phyloP scores from a whole-genome alignment of 1,140 invertebrate genomes.

The Drosophila azteca region DNA sequence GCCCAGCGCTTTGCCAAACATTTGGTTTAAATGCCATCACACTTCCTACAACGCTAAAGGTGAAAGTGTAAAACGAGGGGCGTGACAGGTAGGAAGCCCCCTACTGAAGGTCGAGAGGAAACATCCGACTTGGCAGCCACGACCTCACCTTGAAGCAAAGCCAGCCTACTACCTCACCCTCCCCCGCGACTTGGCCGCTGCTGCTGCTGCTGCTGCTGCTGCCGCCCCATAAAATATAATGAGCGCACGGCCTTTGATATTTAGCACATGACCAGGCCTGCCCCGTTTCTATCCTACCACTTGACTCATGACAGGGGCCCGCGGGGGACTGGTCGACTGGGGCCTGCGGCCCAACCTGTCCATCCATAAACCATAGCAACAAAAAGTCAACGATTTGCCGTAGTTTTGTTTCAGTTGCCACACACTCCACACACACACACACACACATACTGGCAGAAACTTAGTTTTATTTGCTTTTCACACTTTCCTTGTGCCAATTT shows the following conservation, averaged over 20 bases:
- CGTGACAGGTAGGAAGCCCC: slow-evolving; percentile 1
- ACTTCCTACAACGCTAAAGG: not conserved
- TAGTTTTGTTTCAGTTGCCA: slow-evolving; percentile 43
- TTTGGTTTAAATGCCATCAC: no score
- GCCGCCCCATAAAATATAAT: slow-evolving; percentile 71
- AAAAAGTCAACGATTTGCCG: slow-evolving; percentile 56
- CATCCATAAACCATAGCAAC: slow-evolving; percentile 44
- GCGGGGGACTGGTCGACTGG: slow-evolving; percentile 1
- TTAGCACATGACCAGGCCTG: slow-evolving; percentile 59
- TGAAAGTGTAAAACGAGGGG: slow-evolving; percentile 16
- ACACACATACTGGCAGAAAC: slow-evolving; percentile 5
- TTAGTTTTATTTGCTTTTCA: slow-evolving; percentile 70
- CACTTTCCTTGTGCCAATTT: slow-evolving; percentile 79
- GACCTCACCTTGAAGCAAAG: slow-evolving; percentile 66
- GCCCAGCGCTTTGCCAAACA: no score
- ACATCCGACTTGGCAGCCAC: slow-evolving; percentile 46
- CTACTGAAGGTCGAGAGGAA: slow-evolving; percentile 34
- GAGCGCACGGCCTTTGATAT: slow-evolving; percentile 77
- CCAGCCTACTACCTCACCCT: slow-evolving; percentile 5
- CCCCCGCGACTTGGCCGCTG: slow-evolving; percentile 25
- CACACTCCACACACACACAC: slow-evolving; percentile 14
- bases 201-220: no score
- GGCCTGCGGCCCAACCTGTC: slow-evolving; percentile 48
- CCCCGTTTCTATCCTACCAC: slow-evolving; percentile 3
- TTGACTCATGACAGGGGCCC: slow-evolving; percentile 20